A percentile compares a stretch with the other conserved stretches of the same genome.
Evolutionary conservation across 2,888 invertebrate species (phyloP).

Genomic region (Mesorhabditis spiculigera): DNA sequence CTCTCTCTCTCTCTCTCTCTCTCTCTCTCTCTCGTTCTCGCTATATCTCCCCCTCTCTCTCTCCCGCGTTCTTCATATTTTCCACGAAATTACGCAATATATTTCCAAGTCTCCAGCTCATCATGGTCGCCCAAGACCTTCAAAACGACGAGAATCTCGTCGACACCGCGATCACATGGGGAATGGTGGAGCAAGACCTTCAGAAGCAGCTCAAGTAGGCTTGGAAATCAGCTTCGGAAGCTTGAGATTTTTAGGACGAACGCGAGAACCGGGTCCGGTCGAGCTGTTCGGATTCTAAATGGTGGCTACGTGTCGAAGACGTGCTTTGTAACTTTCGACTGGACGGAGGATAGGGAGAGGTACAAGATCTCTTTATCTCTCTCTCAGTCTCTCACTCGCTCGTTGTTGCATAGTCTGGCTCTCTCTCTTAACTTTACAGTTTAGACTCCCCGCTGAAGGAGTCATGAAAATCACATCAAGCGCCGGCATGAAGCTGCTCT

Average conservation of each 20-base stretch:
- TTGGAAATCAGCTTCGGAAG: too few relatives aligned
- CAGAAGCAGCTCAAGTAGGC: too few relatives aligned
- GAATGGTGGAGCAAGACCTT: too few relatives aligned
- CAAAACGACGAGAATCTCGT: too few relatives aligned
- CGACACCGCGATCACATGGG: too few relatives aligned
- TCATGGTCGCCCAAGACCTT: too few relatives aligned
- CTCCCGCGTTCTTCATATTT: too few relatives aligned
- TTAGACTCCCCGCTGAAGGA: background rate
- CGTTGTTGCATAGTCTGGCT: background rate
- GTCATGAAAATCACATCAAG: slow-evolving; percentile 1
- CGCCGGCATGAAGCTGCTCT: background rate
- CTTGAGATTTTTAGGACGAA: background rate
- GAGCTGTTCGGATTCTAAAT: background rate
- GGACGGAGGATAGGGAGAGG: background rate
- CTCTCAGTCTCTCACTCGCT: background rate
- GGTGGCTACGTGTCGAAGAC: background rate
- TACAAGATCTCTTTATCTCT: background rate
- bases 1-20: background rate
- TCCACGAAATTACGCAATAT: too few relatives aligned
- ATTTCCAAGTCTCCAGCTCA: too few relatives aligned
- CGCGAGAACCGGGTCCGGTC: background rate
- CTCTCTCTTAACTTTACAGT: background rate
- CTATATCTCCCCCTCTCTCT: too few relatives aligned
- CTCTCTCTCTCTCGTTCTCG: too few relatives aligned
- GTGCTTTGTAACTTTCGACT: background rate